Base-by-base conservation (phyloP, 2,113 vertebrate genomes). In the Sylvietta virens region DNA sequence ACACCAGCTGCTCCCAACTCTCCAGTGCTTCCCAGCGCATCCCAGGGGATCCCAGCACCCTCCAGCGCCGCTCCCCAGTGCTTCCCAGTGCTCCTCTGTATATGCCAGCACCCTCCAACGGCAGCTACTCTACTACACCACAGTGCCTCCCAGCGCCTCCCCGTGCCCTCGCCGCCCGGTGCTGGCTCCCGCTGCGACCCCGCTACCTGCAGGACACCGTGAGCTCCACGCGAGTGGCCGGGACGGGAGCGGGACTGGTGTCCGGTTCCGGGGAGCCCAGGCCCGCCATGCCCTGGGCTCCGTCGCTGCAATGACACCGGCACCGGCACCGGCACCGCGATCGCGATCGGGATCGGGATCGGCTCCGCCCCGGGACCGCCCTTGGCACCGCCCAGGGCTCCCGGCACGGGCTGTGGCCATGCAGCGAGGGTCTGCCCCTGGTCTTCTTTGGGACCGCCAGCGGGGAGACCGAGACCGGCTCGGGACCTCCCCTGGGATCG, bases 161-260 rank as follows among this genome's bases (percentile, higher is more conserved):
- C 48, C 22, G 45, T 18, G 30, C 64, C 42, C 40, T 66, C 6
- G 60, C 45, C 33, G 28, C 54, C 62, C 39, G 27, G 9, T 42
- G 31, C 44, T 24, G 40, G 27, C 54, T 86, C 45, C 28, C 39
- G 26, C 48, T n/a, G 19, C 39, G 23, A n/a, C 39, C 44, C 67
- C 86, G 58, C 42, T 66, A 98, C 99, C 99, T 99, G 98, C 99
- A 99, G 58, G 99, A 99, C 81, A 99, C 99, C 42, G 99, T 99
- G 96, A 99, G 98, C 95, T 99, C 99, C 97, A 99, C 99, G 97
- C 99, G 99, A 84, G 99, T 99, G 92, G 99, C 98, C 33, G 99
- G 99, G 92, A 99, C 98, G 89, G 98, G 99, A 91, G 98, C 98
- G 21, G 99, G 98, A 86, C 98, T 98, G 97, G 98, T 98, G 88